A percentile compares a stretch with the other conserved stretches of the same genome.
Evolutionary conservation across 1,140 invertebrate species (phyloP).

Genomic region (Drosophila sulfurigaster): DNA sequence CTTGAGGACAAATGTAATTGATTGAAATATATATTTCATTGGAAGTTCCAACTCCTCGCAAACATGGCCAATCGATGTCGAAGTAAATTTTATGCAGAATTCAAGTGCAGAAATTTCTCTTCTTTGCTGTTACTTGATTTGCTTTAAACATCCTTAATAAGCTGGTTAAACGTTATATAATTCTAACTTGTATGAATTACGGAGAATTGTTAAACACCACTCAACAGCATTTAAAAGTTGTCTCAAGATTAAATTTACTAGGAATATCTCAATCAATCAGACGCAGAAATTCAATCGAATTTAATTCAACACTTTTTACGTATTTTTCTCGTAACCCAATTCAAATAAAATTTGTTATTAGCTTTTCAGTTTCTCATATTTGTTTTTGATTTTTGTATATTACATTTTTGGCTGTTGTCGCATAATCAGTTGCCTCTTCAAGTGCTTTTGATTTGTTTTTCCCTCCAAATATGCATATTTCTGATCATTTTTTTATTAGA

Average conservation of each 20-base stretch:
- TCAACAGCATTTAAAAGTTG: too few species aligned
- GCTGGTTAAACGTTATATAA: background rate
- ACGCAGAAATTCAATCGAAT: background rate
- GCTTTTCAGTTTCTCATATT: too few species aligned
- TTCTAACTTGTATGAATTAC: too few species aligned
- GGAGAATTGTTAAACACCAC: too few species aligned
- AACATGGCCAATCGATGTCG: background rate
- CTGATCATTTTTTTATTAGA: background rate
- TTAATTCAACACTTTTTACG: background rate
- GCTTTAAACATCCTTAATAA: background rate
- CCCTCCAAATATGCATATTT: background rate
- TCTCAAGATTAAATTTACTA: too few species aligned
- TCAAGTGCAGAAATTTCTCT: background rate
- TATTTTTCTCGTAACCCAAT: too few species aligned
- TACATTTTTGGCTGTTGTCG: background rate
- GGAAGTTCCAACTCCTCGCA: background rate
- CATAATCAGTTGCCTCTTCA: background rate
- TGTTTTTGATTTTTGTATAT: background rate
- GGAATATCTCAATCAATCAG: background rate
- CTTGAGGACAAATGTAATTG: constrained; percentile 17
- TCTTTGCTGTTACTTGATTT: too few species aligned
- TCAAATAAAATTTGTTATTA: too few species aligned
- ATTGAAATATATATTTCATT: constrained; percentile 10
- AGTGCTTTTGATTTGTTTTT: background rate
- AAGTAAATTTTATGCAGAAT: background rate